Evolutionary conservation across 1,140 invertebrate genomes (phyloP).

Genomic region (Caenorhabditis elegans): DNA sequence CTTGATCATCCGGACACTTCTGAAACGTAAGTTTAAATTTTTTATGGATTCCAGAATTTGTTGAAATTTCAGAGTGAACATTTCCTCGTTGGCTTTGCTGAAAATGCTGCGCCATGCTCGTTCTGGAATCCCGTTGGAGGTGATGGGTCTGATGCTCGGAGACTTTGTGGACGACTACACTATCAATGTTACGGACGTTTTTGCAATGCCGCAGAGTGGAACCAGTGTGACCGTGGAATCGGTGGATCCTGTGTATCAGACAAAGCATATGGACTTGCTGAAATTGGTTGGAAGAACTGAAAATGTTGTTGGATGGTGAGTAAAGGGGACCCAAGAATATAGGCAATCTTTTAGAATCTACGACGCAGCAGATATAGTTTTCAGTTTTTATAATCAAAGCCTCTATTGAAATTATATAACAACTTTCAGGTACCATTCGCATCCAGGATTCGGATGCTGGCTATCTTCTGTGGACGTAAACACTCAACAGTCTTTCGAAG

Average conservation of each 20-base stretch:
- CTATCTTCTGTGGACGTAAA: slow-evolving; percentile 94
- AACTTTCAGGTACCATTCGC: slow-evolving; percentile 79
- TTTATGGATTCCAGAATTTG: background rate
- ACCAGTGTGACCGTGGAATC: slow-evolving; percentile 97
- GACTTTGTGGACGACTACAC: slow-evolving; percentile 99
- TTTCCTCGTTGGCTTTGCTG: slow-evolving; percentile 49
- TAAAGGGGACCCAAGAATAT: no score
- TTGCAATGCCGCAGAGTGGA: slow-evolving; percentile 98
- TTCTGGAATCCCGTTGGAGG: slow-evolving; percentile 97
- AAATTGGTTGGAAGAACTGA: slow-evolving; percentile 92
- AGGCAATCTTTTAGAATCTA: no score
- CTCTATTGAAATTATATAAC: background rate
- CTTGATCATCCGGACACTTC: slow-evolving; percentile 28
- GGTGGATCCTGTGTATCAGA: slow-evolving; percentile 98
- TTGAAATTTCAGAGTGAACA: slow-evolving; percentile 30
- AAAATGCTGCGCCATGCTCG: slow-evolving; percentile 95
- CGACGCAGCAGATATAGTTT: no score
- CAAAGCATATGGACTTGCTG: slow-evolving; percentile 99
- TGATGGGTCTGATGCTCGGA: slow-evolving; percentile 99
- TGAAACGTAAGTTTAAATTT: background rate
- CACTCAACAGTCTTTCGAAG: slow-evolving; percentile 98
- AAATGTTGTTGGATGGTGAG: slow-evolving; percentile 94
- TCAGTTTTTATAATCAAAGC: no score
- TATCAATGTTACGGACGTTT: slow-evolving; percentile 96
- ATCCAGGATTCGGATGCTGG: slow-evolving; percentile 99